Evolutionary conservation across 2,888 invertebrate species (phyloP), one percentile per base, ranked within the genome.

Genomic region (Drosophila lacicola): DNA sequence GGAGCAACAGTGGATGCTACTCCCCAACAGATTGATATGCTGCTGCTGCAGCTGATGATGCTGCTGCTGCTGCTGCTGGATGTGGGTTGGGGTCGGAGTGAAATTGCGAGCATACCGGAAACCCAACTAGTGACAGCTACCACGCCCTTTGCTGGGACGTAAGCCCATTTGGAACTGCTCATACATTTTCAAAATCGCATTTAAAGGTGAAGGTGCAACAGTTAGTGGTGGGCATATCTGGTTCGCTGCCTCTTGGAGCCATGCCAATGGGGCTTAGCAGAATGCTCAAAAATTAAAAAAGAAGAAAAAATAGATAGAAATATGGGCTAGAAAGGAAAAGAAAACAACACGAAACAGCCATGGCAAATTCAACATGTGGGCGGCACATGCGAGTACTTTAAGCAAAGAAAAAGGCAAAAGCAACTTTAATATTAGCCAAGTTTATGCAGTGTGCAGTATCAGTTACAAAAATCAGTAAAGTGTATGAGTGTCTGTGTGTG

Each of bases 171-270:
- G 77, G 70, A 89, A 83, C 84, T 87, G 84, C 81, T 78, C 87
- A 89, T 68, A 87, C 84, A 79, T 81, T 89, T 89, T 88, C 51
- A 74, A 87, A 85, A 87, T 87, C 85, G 89, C 82, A 88, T 85
- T 87, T 79, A 79, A 74, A 84, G 85, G 85, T 89, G 73, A 85
- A 89, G 81, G 81, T 80, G 83, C 85, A 87, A 83, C 81, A 88
- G 88, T 82, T 79, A 70, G 71, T 66, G 66, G 70, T 73, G 60
- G 60, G 54, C 79, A 79, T 74, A 81, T 87, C 81, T 72, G 70
- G 80, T 80, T 80, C 79, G 57, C 62, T 63, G 69, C 42, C 68
- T 66, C 73, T 77, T 77, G 68, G 72, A 70, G 66, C 50, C 51
- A 37, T 71, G 70, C 77, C 76, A 74, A 62, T 46, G 56, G 56